Conservation (phyloP, 2,888 invertebrate species). For the Lathronympha strigana region DNA sequence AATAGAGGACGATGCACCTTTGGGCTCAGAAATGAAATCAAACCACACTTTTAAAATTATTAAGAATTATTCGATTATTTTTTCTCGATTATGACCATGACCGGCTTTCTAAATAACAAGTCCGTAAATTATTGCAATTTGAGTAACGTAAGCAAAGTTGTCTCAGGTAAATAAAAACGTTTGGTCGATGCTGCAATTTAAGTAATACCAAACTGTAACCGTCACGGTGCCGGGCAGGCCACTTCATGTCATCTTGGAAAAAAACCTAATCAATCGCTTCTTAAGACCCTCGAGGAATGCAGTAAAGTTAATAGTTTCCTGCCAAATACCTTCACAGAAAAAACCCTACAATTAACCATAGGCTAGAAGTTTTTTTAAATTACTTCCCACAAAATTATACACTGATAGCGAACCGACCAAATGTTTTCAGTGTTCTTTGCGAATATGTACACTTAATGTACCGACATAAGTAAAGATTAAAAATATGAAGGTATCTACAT, state of each 20-base stretch:
- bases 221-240: constrained; percentile 31
- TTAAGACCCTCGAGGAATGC: constrained; percentile 51
- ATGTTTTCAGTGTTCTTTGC: background rate
- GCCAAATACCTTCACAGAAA: constrained; percentile 44
- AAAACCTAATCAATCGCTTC: constrained; percentile 63
- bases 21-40: background rate
- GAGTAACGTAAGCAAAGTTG: constrained; percentile 49
- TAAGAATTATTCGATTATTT: constrained; percentile 12
- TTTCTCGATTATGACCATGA: constrained; percentile 58
- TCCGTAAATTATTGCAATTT: constrained; percentile 24
- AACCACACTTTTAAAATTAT: background rate
- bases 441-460: background rate
- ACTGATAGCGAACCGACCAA: background rate
- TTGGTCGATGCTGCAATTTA: constrained; percentile 26
- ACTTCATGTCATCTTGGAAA: constrained; percentile 34
- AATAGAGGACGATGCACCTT: constrained; percentile 10
- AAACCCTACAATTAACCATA: constrained; percentile 47
- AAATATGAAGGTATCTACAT: constrained; percentile 4
- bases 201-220: constrained; percentile 22
- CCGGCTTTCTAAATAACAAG: constrained; percentile 62
- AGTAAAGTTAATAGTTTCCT: constrained; percentile 57
- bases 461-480: background rate
- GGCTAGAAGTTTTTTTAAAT: constrained; percentile 13
- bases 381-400: background rate
- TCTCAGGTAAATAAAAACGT: constrained; percentile 47